Base-by-base conservation (phyloP, 2,113 vertebrate species). In the Cathartes aura region DNA sequence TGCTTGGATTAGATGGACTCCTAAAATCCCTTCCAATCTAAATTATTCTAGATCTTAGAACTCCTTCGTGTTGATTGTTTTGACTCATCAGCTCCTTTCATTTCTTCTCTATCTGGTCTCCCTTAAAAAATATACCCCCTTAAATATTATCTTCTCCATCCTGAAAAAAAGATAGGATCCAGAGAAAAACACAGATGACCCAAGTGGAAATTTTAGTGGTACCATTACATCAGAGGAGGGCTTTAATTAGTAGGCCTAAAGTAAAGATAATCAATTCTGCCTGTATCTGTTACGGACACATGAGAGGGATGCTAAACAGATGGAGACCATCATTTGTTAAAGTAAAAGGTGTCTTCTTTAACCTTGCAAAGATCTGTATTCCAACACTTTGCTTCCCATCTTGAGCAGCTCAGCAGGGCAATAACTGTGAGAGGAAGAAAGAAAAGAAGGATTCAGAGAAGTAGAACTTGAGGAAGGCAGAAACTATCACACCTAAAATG, bases 201-300 rank as follows among this genome's bases (percentile, higher is more conserved):
- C 91, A 82, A 95, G 83, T 70, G 71, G 95, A 97, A 96, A 94
- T 96, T 97, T 96, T 94, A 89, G 70, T 93, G 60, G 63, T 91
- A 96, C 70, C 83, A 83, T 94, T 94, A 94, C 90, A 90, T 94
- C 93, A 97, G 92, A 96, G 56, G 30, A 97, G 81, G 63, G 63
- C 94, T 97, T 97, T 97, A 97, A 97, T 97, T 98, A 98, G 96
- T 67, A 92, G 62, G n/a, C 74, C 90, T 96, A 93, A 93, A 92
- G 94, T 94, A 96, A 94, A 97, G 92, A 88, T 91, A 98, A 98
- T 98, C 95, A 97, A 97, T 96, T 98, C 90, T 97, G 94, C 91
- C 83, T 95, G 64, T 97, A 97, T 98, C 97, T 96, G 90, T 98
- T 98, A 94, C 95, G 92, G 94, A 95, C 88, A 97, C 63, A 96